Evolutionary conservation across 2,113 vertebrate species (phyloP), one percentile per base, ranked within the genome.

Genomic region (Conger conger): DNA sequence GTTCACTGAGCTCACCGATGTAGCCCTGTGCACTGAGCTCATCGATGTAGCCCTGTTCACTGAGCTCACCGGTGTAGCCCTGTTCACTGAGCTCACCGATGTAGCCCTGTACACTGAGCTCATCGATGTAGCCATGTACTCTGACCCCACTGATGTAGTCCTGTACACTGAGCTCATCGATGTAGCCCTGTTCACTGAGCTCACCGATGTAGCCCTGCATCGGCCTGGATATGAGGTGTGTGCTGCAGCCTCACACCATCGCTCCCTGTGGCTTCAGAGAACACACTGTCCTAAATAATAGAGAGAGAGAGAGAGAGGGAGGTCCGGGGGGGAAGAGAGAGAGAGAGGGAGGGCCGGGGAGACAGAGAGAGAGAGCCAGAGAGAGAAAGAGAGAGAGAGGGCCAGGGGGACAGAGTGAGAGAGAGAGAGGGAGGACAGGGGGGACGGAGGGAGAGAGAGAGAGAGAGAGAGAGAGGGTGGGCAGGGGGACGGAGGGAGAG

Each of bases 231-330:
- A 60, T 60, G 57, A 60, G 57, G 57, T 23, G 4, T 5, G 4
- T 60, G 37, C 77, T 38, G 17, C 20, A 9, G 33, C 17, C 35
- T 79, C 77, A 36, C 18, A 78, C 33, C 17, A 8, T 27, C 20
- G 0, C 77, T 4, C 77, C 77, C 38, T 20, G 35, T 45, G 23
- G 27, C 68, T 77, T 7, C 79, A 89, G 89, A 90, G 93, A 86
- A 86, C 90, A 91, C 76, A 37, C 89, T 76, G 89, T 13, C 91
- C 91, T 90, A 86, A 85, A 86, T 89, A 84, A 86, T 3, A 17
- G 27, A 76, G 82, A 33, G 82, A 68, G 37, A 36, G 37, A 33
- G 82, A 37, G 16, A 54, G 33, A 60, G 30, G 57, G 17, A 54
- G 16, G 0, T 91, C 5, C 36, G 53, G 45, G 81, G 50, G 15